Evolutionary conservation across 2,888 invertebrate genomes (phyloP), one percentile per base, ranked within the genome.

Genomic region (Drosophila testacea): DNA sequence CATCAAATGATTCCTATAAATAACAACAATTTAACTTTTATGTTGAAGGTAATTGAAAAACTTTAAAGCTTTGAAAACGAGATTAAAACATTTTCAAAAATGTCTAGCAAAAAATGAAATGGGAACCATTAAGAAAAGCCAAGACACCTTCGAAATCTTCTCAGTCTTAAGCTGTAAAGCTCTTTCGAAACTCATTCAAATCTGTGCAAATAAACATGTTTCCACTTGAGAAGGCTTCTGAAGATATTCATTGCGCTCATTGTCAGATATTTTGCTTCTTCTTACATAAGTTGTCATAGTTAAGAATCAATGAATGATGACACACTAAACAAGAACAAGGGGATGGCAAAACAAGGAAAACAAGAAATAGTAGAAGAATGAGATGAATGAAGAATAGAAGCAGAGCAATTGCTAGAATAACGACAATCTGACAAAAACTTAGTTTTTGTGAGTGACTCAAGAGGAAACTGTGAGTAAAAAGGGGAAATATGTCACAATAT

Each of bases 401-500:
- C 22, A 47, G 42, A 61, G 41, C 63, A 63, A 64, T 56, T 64
- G 60, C 46, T 55, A 30, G 34, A 61, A 67, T 41, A 63, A 62
- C 46, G 41, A 63, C 59, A 66, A 54, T 60, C 70, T 34, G 52
- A 57, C 56, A 76, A 67, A 76, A 64, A 48, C 52, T 50, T 62
- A 55, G 1, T 22, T 75, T 66, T 44, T 42, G 10, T 48, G 7
- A 48, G 42, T 13, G 56, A 44, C 38, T 13, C 3, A 11, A 46
- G 30, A 48, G 60, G 54, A 61, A 54, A 56, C 52, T 11, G 55
- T 16, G 54, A 41, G 22, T 22, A 54, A 41, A 64, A 46, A 10
- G 46, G 46, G 54, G 39, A 69, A 73, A 77, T 60, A 60, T 73
- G 77, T 72, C 76, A 76, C 77, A 76, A 76, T 72, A 76, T 69